phyloP scores from a whole-genome alignment of 37 sponge, comb jelly and placozoan genomes.

The Bolinopsis microptera region DNA sequence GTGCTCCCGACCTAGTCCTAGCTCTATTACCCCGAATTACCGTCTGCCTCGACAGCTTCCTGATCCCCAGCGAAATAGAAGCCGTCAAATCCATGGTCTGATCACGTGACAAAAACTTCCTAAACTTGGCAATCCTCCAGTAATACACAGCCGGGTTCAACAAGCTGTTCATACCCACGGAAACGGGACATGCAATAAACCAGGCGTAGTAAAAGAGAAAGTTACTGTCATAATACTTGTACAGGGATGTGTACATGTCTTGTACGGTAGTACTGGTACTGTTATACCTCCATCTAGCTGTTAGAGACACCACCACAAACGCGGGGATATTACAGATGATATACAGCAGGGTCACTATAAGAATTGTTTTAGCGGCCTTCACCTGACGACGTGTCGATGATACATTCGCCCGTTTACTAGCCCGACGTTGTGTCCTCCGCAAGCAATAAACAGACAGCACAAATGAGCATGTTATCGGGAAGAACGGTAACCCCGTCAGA shows the following conservation, averaged over 20 bases:
- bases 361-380: not conserved
- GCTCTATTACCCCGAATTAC: not conserved
- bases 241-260: not conserved
- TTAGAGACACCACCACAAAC: not conserved
- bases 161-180: not conserved
- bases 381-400: not conserved
- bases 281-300: not conserved
- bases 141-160: conserved; percentile 20
- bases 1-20: not conserved
- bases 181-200: not conserved
- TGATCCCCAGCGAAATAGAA: not conserved
- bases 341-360: not conserved
- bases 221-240: not conserved
- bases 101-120: not conserved
- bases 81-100: not conserved
- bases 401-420: not conserved
- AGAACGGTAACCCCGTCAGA: not conserved
- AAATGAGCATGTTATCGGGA: not conserved
- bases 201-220: conserved; percentile 15
- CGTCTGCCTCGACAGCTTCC: not conserved
- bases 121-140: not conserved
- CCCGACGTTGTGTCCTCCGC: not conserved
- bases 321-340: conserved; percentile 4
- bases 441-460: not conserved
- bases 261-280: not conserved